These are phyloP conservation scores for Drosophila fulvimacula DNA, from an alignment of 2,888 invertebrate genomes.

Conservation along the genomic window DNA sequence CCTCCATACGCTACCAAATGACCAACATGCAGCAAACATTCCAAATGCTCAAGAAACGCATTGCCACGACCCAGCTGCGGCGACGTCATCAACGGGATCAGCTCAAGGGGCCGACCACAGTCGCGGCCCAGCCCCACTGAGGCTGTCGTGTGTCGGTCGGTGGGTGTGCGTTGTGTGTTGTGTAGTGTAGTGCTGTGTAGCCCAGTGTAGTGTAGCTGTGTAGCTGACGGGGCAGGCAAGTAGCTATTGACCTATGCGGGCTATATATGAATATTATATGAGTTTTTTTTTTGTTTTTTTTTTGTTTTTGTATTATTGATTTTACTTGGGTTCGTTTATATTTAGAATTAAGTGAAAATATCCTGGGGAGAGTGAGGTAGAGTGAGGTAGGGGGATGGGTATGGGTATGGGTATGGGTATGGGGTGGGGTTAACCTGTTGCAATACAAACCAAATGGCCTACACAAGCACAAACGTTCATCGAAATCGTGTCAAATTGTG, in stretches of 20 bases:
- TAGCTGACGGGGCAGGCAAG: background rate
- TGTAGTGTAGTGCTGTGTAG: background rate
- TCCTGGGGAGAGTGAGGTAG: background rate
- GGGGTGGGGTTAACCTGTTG: slow-evolving; percentile 35
- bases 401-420: background rate
- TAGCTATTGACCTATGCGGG: slow-evolving; percentile 12
- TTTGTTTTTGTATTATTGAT: slow-evolving; percentile 74
- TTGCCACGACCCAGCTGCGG: slow-evolving; percentile 85
- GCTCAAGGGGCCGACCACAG: slow-evolving; percentile 6
- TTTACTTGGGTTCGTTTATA: slow-evolving; percentile 35
- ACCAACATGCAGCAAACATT: slow-evolving; percentile 89
- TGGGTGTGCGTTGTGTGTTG: background rate
- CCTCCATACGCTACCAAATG: slow-evolving; percentile 90
- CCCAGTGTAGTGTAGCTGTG: slow-evolving; percentile 4
- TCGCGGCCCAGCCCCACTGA: slow-evolving; percentile 36
- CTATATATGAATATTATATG: slow-evolving; percentile 58
- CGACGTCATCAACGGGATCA: slow-evolving; percentile 39
- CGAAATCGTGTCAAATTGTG: slow-evolving; percentile 61
- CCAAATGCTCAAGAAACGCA: slow-evolving; percentile 89
- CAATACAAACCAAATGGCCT: slow-evolving; percentile 40
- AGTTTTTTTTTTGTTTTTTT: slow-evolving; percentile 27
- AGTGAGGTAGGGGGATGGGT: background rate
- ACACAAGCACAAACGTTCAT: slow-evolving; percentile 25
- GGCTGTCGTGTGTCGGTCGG: background rate
- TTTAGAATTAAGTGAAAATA: slow-evolving; percentile 11